phyloP scores from a whole-genome alignment of 2,888 invertebrate species.

The Nemotelus nigrinus region DNA sequence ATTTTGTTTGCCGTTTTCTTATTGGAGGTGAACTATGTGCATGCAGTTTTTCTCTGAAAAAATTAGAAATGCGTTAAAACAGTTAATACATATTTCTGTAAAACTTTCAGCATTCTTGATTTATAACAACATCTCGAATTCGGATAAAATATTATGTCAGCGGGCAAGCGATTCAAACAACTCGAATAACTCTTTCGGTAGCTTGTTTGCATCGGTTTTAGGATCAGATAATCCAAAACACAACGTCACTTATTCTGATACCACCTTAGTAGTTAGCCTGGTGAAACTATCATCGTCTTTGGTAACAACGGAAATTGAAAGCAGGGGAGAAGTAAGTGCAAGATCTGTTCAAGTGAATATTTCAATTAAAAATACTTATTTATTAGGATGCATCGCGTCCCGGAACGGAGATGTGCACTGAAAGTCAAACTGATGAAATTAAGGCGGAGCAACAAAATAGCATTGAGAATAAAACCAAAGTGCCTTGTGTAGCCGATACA shows the following conservation, averaged over 20 bases:
- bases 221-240: slow-evolving; percentile 72
- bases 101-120: slow-evolving; percentile 65
- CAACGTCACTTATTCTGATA: slow-evolving; percentile 75
- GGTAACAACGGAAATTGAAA: slow-evolving; percentile 71
- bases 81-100: not conserved
- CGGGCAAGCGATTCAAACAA: slow-evolving; percentile 67
- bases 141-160: slow-evolving; percentile 68
- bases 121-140: slow-evolving; percentile 68
- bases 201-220: slow-evolving; percentile 79
- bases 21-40: not conserved
- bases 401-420: slow-evolving; percentile 64
- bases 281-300: slow-evolving; percentile 74
- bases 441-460: slow-evolving; percentile 75
- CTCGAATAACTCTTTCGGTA: slow-evolving; percentile 74
- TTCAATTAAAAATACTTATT: not conserved
- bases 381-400: slow-evolving; percentile 63
- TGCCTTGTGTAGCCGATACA: slow-evolving; percentile 80
- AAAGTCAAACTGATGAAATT: slow-evolving; percentile 84
- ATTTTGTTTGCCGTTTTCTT: slow-evolving; percentile 1
- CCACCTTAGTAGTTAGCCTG: slow-evolving; percentile 76
- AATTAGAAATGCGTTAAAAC: too few relatives aligned
- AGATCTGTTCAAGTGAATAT: not conserved
- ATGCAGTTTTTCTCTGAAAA: too few relatives aligned
- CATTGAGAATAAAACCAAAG: slow-evolving; percentile 65
- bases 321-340: slow-evolving; percentile 63